Percentiles rank a stretch among this genome's conserved stretches.
Evolutionary conservation across 2,113 vertebrate species (phyloP).

Genomic region (Dolichotis patagonum): DNA sequence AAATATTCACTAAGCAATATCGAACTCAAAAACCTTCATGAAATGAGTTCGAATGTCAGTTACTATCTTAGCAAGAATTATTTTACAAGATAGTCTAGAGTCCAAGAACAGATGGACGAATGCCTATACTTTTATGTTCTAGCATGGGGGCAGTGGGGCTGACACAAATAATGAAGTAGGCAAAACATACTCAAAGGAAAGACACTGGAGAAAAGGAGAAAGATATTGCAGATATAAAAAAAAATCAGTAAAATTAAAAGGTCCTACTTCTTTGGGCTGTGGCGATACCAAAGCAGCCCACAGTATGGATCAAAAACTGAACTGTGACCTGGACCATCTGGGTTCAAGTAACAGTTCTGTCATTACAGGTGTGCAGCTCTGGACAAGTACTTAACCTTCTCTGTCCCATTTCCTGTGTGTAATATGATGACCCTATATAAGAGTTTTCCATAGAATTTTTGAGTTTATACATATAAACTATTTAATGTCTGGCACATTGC

Average conservation of each 20-base stretch:
- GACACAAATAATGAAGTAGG: neutral
- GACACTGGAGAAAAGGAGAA: neutral
- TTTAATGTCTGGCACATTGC: neutral
- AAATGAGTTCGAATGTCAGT: neutral
- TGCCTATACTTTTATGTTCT: neutral
- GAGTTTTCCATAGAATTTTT: neutral
- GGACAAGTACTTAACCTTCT: neutral
- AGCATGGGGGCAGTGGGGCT: neutral
- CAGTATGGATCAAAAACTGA: neutral
- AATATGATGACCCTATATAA: neutral
- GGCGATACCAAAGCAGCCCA: neutral
- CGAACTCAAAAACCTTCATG: neutral
- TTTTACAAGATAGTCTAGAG: neutral
- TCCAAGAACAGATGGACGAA: neutral
- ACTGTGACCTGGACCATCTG: neutral
- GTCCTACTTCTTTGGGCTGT: neutral
- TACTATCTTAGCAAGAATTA: neutral
- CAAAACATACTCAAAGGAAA: neutral
- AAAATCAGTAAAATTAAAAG: neutral
- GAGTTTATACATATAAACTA: neutral
- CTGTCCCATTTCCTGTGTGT: neutral
- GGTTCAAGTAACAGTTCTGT: neutral
- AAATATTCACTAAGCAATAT: neutral
- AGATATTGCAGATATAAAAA: neutral
- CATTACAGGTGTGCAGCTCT: neutral